Evolutionary conservation across 2,888 invertebrate genomes (phyloP), one percentile per base, ranked within the genome.

Genomic region (Pristionchus mayeri): DNA sequence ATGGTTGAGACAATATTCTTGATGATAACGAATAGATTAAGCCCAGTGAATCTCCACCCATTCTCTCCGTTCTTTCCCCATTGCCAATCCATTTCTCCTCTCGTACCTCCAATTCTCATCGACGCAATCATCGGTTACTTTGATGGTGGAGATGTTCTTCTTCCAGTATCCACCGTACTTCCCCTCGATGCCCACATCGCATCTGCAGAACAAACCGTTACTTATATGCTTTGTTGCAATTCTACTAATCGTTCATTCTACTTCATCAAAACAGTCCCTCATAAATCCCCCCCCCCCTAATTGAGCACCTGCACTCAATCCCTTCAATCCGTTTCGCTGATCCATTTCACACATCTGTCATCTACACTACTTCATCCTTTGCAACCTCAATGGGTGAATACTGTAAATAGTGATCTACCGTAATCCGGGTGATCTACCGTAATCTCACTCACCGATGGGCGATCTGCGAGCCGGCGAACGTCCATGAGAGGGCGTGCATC

Each of bases 401-500:
- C 67, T 21, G 37, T 34, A 67, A 44, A 21, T 30, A 40, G 9
- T 18, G 40, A 44, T 11, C 48, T 48, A 76, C 76, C 27, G 50
- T 50, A 78, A 6, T 34, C 76, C 30, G 1, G 21, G 9, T 11
- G 1, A 50, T 78, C 71, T 44, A 71, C 44, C 71, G 40, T 44
- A 71, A 27, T 50, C 50, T n/a, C n/a, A n/a, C 81, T 63, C 34
- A 91, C 89, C 91, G 87, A 86, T 91, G 89, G 21, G 88, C 89
- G n/a, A 90, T 87, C 44, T 90, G 88, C 6, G 91, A 88, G 0
- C 89, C 92, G 0, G 92, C 91, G 84, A 93, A 93, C 0, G 93
- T 93, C 93, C 93, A 93, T 18, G 90, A 89, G n/a, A 93, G 85
- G 3, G 91, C 91, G 86, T 93, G 93, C 91, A 93, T 90, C 11